Percentiles rank a stretch among this genome's conserved stretches.
Conservation (phyloP, 2,888 invertebrate genomes). For the Hirtodrosophila confusa region DNA sequence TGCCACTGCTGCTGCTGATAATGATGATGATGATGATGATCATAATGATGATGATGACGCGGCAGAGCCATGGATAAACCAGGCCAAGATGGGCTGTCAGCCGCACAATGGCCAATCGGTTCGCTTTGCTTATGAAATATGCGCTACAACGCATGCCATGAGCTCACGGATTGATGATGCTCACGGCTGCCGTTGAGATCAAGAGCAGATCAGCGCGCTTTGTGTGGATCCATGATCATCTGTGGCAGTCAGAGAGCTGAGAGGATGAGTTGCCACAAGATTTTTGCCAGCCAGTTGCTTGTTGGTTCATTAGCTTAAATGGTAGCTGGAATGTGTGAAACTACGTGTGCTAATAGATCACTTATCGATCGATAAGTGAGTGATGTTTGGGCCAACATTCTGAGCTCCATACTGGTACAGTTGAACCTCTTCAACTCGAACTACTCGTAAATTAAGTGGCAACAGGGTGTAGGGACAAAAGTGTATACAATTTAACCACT, state of each 20-base stretch:
- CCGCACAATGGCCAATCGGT: slow-evolving; percentile 64
- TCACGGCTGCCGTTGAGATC: slow-evolving; percentile 12
- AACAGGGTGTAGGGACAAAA: too few relatives aligned
- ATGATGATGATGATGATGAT: slow-evolving; percentile 2
- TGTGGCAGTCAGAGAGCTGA: not conserved
- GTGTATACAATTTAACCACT: too few relatives aligned
- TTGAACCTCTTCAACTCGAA: too few relatives aligned
- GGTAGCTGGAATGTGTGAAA: slow-evolving; percentile 69
- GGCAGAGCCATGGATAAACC: slow-evolving; percentile 36
- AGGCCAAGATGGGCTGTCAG: slow-evolving; percentile 46
- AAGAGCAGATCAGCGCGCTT: slow-evolving; percentile 37
- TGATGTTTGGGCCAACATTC: not conserved
- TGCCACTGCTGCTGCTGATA: slow-evolving; percentile 28
- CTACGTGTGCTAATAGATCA: slow-evolving; percentile 68
- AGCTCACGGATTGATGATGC: slow-evolving; percentile 37
- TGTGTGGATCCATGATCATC: slow-evolving; percentile 3
- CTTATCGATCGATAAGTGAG: slow-evolving; percentile 49
- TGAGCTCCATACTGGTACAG: not conserved
- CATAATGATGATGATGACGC: slow-evolving; percentile 40
- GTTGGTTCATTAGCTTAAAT: slow-evolving; percentile 72
- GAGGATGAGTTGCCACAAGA: slow-evolving; percentile 40
- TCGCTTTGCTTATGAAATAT: slow-evolving; percentile 52
- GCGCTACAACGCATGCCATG: slow-evolving; percentile 30
- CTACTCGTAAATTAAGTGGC: too few relatives aligned
- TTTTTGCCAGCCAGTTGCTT: slow-evolving; percentile 37